Evolutionary conservation across 2,797 vertebrate species (phyloP).

Genomic region (Cichlasoma orientale): DNA sequence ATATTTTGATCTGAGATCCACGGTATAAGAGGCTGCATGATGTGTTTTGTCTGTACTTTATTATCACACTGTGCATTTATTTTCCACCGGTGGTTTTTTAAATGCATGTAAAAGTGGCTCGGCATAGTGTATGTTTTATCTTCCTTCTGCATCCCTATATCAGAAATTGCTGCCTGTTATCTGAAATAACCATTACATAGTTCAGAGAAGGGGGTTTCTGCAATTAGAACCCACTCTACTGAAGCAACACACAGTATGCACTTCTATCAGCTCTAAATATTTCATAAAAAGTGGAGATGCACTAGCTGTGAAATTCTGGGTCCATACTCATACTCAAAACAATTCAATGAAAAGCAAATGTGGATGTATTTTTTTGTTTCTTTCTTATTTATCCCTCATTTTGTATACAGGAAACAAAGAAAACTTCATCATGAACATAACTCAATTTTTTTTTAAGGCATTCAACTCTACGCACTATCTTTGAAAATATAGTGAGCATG

Average conservation of each 20-base stretch:
- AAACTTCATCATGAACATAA: neutral
- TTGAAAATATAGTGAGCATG: neutral
- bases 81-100: neutral
- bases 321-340: neutral
- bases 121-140: slow-evolving; percentile 7
- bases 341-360: neutral
- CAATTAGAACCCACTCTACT: slow-evolving; percentile 9
- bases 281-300: neutral
- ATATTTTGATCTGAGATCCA: slow-evolving; percentile 4
- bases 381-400: neutral
- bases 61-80: slow-evolving; percentile 5
- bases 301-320: neutral
- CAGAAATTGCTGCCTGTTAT: slow-evolving; percentile 24
- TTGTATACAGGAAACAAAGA: neutral
- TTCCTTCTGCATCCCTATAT: slow-evolving; percentile 12
- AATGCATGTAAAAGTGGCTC: neutral
- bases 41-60: neutral
- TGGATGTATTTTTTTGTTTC: neutral
- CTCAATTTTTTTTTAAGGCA: neutral
- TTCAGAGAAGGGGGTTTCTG: slow-evolving; percentile 39
- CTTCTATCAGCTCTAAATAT: slow-evolving; percentile 10
- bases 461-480: neutral
- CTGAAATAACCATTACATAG: neutral
- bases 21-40: neutral
- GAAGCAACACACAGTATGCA: neutral